Conservation (phyloP, 2,113 vertebrate species). For the Cacatua alba region DNA sequence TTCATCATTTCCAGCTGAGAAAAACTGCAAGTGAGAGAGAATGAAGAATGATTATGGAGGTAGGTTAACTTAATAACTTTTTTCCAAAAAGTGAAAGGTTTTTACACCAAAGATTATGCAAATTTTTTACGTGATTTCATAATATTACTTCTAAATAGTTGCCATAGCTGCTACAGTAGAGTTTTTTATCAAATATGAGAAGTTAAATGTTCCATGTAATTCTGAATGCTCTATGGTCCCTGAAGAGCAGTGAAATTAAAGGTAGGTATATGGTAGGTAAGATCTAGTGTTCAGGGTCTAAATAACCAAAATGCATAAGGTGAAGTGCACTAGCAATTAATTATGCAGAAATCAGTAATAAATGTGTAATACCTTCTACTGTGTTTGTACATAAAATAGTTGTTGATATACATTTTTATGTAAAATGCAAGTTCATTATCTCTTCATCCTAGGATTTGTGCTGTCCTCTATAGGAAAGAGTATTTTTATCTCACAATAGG, state of each 20-base stretch:
- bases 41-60: neutral
- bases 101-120: neutral
- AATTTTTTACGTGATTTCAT: neutral
- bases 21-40: neutral
- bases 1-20: neutral
- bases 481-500: neutral
- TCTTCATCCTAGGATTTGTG: neutral
- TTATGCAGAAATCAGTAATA: neutral
- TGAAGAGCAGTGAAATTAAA: neutral
- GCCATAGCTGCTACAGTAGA: neutral
- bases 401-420: neutral
- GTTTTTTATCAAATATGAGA: neutral
- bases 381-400: neutral
- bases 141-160: neutral
- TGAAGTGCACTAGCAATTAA: neutral
- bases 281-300: neutral
- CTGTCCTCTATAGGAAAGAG: neutral
- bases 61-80: neutral
- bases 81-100: neutral
- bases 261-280: neutral
- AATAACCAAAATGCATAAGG: neutral
- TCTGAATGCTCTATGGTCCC: neutral
- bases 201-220: neutral
- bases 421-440: neutral
- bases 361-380: neutral